A percentile compares a stretch with the other conserved stretches of the same genome.
phyloP scores from a whole-genome alignment of 1,140 invertebrate species.

The Reticulitermes speratus region DNA sequence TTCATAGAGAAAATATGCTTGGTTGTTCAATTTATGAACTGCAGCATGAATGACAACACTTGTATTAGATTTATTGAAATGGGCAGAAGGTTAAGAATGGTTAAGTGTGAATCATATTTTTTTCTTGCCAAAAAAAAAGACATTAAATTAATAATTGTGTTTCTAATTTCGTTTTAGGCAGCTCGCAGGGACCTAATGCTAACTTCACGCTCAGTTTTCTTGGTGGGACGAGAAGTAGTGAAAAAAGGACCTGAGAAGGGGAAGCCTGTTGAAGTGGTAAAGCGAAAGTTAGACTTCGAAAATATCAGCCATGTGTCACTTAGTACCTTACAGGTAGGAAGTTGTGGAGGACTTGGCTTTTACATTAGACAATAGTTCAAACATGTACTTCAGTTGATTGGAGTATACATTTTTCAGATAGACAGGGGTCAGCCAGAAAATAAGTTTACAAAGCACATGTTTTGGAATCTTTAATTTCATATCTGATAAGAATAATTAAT shows the following conservation, averaged over 20 bases:
- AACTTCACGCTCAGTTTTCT: constrained; percentile 59
- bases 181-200: constrained; percentile 67
- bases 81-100: no score
- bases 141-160: no score
- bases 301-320: constrained; percentile 60
- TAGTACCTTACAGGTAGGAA: constrained; percentile 62
- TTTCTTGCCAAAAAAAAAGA: no score
- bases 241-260: constrained; percentile 63
- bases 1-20: no score
- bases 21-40: no score
- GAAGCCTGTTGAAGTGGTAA: constrained; percentile 61
- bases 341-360: constrained; percentile 54
- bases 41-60: no score
- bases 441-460: no score
- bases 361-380: constrained; percentile 39
- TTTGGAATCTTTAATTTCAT: no score
- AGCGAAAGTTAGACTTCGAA: constrained; percentile 61
- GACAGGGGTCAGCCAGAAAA: no score
- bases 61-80: no score
- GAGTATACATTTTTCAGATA: background rate
- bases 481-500: no score
- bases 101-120: no score
- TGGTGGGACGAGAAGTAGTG: constrained; percentile 58
- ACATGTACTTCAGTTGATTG: background rate
- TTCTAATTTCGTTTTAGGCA: constrained; percentile 39